Conservation (phyloP, 2,113 vertebrate genomes). For the human region DNA sequence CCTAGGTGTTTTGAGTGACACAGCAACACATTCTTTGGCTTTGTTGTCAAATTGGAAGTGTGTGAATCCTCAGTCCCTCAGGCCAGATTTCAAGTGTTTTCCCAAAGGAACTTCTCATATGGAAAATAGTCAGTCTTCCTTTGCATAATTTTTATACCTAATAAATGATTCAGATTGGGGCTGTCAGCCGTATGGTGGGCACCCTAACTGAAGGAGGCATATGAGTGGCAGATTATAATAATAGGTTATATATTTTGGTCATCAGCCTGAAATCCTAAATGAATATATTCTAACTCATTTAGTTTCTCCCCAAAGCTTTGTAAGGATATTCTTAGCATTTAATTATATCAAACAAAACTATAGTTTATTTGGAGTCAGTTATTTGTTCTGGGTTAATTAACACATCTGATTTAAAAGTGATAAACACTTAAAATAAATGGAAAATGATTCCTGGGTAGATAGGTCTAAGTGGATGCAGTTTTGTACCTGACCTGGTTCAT, state of each 20-base stretch:
- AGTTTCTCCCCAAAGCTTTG: not conserved
- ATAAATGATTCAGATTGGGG: slow-evolving; percentile 18
- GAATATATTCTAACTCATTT: slow-evolving; percentile 10
- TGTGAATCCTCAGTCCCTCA: slow-evolving; percentile 40
- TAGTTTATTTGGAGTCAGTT: slow-evolving; percentile 13
- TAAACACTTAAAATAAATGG: not conserved
- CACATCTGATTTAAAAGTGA: slow-evolving; percentile 9
- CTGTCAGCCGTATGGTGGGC: not conserved
- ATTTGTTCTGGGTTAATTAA: slow-evolving; percentile 34
- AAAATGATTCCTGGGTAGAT: not conserved
- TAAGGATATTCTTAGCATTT: slow-evolving; percentile 2
- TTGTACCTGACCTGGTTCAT: not conserved
- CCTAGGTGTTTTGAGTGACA: not conserved
- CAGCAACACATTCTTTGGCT: not conserved
- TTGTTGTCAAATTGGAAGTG: slow-evolving; percentile 38
- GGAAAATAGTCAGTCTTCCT: not conserved
- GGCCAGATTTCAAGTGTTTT: slow-evolving; percentile 48
- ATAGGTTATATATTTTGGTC: not conserved
- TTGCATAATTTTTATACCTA: slow-evolving; percentile 37
- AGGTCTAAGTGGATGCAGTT: not conserved
- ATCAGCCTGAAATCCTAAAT: not conserved
- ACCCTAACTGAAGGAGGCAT: not conserved
- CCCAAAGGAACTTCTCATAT: not conserved
- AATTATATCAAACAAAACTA: not conserved
- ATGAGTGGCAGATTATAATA: not conserved